Conservation (phyloP, 2,888 invertebrate genomes). For the Melinaea menophilus region DNA sequence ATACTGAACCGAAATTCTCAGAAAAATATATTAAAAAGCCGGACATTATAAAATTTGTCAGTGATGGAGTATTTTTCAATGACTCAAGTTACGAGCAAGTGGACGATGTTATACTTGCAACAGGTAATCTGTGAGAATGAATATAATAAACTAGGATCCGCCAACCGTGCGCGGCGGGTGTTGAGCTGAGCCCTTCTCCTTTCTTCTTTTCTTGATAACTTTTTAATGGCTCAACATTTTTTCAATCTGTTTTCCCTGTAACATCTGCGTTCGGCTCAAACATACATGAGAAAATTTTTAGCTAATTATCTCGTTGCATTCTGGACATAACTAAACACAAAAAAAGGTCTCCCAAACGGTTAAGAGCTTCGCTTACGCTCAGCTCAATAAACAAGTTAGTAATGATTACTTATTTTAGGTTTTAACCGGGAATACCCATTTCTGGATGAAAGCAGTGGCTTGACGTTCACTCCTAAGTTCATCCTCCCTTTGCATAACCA, state of each 20-base stretch:
- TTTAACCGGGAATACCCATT: slow-evolving; percentile 85
- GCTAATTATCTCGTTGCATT: too few species aligned
- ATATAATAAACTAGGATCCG: background rate
- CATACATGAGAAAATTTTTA: too few species aligned
- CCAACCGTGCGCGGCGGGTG: background rate
- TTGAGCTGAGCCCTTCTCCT: too few species aligned
- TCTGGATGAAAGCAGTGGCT: slow-evolving; percentile 78
- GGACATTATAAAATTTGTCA: slow-evolving; percentile 67
- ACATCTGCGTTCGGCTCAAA: too few species aligned
- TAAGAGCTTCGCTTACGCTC: too few species aligned
- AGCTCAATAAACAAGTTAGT: background rate
- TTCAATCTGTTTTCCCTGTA: too few species aligned
- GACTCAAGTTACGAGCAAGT: slow-evolving; percentile 79
- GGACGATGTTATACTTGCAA: slow-evolving; percentile 84
- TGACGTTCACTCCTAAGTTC: slow-evolving; percentile 79
- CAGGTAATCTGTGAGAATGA: slow-evolving; percentile 68
- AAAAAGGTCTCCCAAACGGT: too few species aligned
- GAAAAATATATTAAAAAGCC: slow-evolving; percentile 74
- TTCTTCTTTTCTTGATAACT: too few species aligned
- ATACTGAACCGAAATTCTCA: slow-evolving; percentile 69
- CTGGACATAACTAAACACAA: too few species aligned
- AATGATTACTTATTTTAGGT: slow-evolving; percentile 65
- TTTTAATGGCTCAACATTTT: too few species aligned
- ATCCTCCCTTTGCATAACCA: slow-evolving; percentile 86
- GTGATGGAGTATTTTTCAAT: slow-evolving; percentile 74